Conservation (phyloP, 2,113 vertebrate species). For the Odontesthes bonariensis region DNA sequence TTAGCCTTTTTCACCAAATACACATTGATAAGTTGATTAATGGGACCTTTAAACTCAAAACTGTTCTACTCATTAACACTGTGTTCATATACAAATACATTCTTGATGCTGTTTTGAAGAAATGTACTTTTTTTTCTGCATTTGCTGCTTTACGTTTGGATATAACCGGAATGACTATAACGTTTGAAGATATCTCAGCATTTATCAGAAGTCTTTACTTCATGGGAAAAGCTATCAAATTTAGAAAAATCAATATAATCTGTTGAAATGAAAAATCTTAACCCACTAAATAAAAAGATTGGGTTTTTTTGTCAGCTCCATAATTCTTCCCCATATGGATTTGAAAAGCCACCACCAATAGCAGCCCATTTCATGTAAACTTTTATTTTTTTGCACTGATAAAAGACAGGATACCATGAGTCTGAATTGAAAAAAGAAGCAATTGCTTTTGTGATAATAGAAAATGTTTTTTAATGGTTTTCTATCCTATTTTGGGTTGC, state of each 20-base stretch:
- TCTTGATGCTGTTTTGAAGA: too few species aligned
- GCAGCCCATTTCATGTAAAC: conserved; percentile 2
- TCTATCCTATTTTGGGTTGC: conserved; percentile 15
- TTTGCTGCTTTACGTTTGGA: conserved; percentile 3
- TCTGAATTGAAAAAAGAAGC: background rate
- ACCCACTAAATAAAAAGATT: background rate
- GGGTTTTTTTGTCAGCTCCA: background rate
- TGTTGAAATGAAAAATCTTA: background rate
- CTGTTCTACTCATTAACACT: background rate
- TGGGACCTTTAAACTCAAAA: conserved; percentile 43
- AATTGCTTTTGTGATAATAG: conserved; percentile 14
- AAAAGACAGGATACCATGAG: conserved; percentile 25
- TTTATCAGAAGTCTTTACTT: background rate
- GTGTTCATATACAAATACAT: background rate
- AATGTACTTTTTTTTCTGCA: background rate
- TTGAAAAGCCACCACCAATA: background rate
- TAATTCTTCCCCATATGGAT: background rate
- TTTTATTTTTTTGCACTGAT: conserved; percentile 17
- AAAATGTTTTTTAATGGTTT: background rate
- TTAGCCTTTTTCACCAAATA: conserved; percentile 27
- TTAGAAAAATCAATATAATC: background rate
- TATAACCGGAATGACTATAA: background rate
- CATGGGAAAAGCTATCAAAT: background rate
- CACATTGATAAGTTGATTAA: conserved; percentile 44
- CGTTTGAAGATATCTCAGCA: background rate